phyloP scores from a whole-genome alignment of 1,140 invertebrate species.

The Sycophaga agraensis region DNA sequence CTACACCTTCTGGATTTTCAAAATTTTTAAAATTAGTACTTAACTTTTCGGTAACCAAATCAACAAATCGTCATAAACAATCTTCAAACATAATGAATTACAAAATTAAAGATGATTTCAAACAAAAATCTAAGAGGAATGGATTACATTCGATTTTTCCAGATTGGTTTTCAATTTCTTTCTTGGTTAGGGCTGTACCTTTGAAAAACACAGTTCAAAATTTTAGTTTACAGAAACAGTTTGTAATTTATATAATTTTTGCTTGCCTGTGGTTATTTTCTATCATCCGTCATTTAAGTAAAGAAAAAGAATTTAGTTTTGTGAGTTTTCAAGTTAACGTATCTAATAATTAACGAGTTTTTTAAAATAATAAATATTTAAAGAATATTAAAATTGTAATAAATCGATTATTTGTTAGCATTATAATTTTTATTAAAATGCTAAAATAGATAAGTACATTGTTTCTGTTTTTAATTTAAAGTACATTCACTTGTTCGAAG shows the following conservation, averaged over 20 bases:
- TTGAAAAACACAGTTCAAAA: background rate
- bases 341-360: too few relatives aligned
- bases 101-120: constrained; percentile 7
- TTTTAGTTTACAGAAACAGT: background rate
- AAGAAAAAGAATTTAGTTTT: background rate
- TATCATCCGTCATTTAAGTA: background rate
- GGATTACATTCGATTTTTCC: constrained; percentile 12
- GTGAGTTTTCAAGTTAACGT: constrained; percentile 2
- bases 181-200: constrained; percentile 15
- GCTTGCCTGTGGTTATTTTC: background rate
- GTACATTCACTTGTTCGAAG: too few relatives aligned
- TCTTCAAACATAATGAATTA: constrained; percentile 12
- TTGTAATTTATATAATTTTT: constrained; percentile 5
- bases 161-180: constrained; percentile 24
- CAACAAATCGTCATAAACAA: background rate
- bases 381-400: too few relatives aligned
- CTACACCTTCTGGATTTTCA: background rate
- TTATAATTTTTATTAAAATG: too few relatives aligned
- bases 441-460: too few relatives aligned
- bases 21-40: constrained; percentile 21
- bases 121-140: constrained; percentile 21
- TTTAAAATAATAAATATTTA: too few relatives aligned
- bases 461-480: too few relatives aligned
- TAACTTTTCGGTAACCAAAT: constrained; percentile 5
- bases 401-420: too few relatives aligned